Percentiles rank a stretch among this genome's conserved stretches.
Evolutionary conservation across 2,888 invertebrate genomes (phyloP).

Genomic region (Teleogryllus oceanicus): DNA sequence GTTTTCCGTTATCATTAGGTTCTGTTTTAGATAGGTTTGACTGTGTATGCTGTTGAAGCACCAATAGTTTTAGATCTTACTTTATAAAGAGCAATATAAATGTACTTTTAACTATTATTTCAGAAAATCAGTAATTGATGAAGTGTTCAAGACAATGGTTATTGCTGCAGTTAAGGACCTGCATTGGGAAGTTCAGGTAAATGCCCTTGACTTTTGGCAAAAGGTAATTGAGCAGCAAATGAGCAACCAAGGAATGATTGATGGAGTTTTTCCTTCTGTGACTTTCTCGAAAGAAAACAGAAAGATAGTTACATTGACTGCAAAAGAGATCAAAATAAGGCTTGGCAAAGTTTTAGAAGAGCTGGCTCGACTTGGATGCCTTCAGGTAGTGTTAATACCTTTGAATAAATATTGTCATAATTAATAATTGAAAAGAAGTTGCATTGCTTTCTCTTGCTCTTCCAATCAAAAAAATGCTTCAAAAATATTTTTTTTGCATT

Average conservation of each 20-base stretch:
- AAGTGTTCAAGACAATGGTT: constrained; percentile 62
- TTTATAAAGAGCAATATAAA: neutral
- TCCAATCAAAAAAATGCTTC: neutral
- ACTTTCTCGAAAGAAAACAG: constrained; percentile 75
- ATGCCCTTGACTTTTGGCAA: constrained; percentile 69
- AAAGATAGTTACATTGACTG: constrained; percentile 72
- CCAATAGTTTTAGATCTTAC: neutral
- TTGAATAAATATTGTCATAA: too few species aligned
- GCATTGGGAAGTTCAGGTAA: constrained; percentile 78
- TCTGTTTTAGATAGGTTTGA: too few species aligned
- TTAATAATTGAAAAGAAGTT: too few species aligned
- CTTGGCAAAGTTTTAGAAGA: constrained; percentile 64
- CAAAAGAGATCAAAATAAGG: constrained; percentile 61
- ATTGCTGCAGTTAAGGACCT: constrained; percentile 66
- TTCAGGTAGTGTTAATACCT: constrained; percentile 52
- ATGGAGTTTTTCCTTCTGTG: constrained; percentile 71
- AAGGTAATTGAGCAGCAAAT: constrained; percentile 62
- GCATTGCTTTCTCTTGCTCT: too few species aligned
- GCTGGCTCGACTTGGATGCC: constrained; percentile 64
- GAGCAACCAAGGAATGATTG: constrained; percentile 77
- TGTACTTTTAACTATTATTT: constrained; percentile 1
- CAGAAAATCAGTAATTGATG: constrained; percentile 50
- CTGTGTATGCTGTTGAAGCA: neutral
- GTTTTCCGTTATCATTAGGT: too few species aligned
- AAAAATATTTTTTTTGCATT: neutral